Percentiles rank a stretch among this genome's conserved stretches.
phyloP scores from a whole-genome alignment of 2,113 vertebrate genomes.

The Chloropsis hardwickii region DNA sequence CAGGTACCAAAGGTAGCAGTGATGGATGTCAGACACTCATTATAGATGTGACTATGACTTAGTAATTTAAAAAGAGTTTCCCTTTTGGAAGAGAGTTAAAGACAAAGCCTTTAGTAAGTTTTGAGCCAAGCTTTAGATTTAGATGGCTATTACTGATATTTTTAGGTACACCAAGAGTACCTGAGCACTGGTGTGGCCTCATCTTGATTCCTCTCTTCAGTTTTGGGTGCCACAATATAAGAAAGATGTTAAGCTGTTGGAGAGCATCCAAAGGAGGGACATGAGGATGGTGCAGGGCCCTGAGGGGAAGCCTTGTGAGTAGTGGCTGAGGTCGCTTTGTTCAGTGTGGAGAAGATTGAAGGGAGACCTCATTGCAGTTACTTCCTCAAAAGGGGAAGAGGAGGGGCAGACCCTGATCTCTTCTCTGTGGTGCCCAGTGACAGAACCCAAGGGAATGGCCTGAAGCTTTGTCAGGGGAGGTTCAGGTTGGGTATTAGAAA shows the following conservation, averaged over 20 bases:
- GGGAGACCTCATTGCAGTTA: no score
- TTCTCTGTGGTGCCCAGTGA: neutral
- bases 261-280: neutral
- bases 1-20: neutral
- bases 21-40: neutral
- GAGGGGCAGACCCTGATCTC: neutral
- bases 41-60: neutral
- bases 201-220: no score
- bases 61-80: neutral
- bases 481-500: neutral
- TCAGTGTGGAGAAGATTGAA: neutral
- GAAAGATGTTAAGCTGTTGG: neutral
- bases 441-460: neutral
- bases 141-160: neutral
- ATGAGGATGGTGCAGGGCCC: neutral
- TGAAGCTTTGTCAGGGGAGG: neutral
- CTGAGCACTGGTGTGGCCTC: neutral
- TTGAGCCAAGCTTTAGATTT: neutral
- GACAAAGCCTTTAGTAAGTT: neutral
- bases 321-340: neutral
- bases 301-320: neutral
- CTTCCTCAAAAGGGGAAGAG: neutral
- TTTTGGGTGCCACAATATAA: neutral
- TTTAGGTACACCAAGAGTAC: neutral
- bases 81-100: neutral